Percentiles rank a stretch among this genome's conserved stretches.
These are phyloP conservation scores for Wasmannia auropunctata DNA, from an alignment of 1,140 invertebrate genomes.

Conservation along the genomic window DNA sequence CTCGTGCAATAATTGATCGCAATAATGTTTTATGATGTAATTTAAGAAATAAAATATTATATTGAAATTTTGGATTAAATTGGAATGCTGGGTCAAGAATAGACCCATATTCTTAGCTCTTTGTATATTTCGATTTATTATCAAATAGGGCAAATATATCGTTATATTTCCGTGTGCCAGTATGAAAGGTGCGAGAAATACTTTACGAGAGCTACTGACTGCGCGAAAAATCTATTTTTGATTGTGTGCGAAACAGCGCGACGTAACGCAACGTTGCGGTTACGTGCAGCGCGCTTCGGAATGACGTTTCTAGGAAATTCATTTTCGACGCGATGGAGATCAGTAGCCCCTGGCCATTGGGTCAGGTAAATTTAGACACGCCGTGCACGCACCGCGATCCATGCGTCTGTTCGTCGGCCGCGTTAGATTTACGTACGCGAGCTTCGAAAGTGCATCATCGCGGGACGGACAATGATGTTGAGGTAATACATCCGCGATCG, in stretches of 20 bases:
- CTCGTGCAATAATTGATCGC: neutral
- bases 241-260: slow-evolving; percentile 5
- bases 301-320: slow-evolving; percentile 70
- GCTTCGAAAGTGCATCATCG: slow-evolving; percentile 26
- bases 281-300: slow-evolving; percentile 33
- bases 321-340: slow-evolving; percentile 66
- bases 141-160: neutral
- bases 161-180: slow-evolving; percentile 2
- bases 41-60: neutral
- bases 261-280: slow-evolving; percentile 34
- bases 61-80: neutral
- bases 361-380: slow-evolving; percentile 71
- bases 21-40: neutral
- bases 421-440: slow-evolving; percentile 36
- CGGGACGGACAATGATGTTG: slow-evolving; percentile 36
- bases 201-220: neutral
- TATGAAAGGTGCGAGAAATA: slow-evolving; percentile 30
- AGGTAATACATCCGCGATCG: slow-evolving; percentile 7
- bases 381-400: neutral
- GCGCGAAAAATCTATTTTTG: slow-evolving; percentile 63
- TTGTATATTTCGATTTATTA: neutral
- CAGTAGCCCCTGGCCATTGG: slow-evolving; percentile 67
- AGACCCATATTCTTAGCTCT: neutral
- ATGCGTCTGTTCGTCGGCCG: slow-evolving; percentile 43
- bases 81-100: neutral